Evolutionary conservation across 2,797 vertebrate genomes (phyloP).

Genomic region (Lophotriccus pileatus): DNA sequence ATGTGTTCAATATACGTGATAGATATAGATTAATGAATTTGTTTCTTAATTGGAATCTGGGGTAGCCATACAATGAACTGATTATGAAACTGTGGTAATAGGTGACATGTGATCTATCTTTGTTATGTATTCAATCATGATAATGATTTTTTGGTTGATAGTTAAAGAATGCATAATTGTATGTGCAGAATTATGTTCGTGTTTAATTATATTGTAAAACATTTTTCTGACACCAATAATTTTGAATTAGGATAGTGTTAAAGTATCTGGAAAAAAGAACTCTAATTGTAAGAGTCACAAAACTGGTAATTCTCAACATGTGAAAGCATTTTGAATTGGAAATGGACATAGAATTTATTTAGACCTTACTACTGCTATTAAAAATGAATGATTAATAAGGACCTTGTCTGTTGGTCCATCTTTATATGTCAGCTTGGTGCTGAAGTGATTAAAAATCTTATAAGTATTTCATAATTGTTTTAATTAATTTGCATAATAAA

Average conservation of each 20-base stretch:
- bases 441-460: conserved; percentile 11
- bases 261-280: neutral
- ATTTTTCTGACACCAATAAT: neutral
- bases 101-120: neutral
- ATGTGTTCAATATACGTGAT: neutral
- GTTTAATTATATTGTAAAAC: conserved; percentile 18
- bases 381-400: neutral
- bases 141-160: neutral
- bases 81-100: neutral
- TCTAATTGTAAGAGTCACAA: neutral
- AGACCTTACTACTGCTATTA: neutral
- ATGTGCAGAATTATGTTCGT: neutral
- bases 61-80: neutral
- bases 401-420: neutral
- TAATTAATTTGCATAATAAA: conserved; percentile 10
- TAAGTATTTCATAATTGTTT: conserved; percentile 24
- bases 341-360: neutral
- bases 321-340: neutral
- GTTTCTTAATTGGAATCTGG: neutral
- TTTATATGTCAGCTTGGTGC: neutral
- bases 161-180: neutral
- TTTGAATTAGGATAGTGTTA: neutral
- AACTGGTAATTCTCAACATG: neutral
- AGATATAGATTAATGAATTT: neutral
- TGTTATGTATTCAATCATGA: neutral